Conservation (phyloP, 2,113 vertebrate genomes). For the Herpailurus yagouaroundi region DNA sequence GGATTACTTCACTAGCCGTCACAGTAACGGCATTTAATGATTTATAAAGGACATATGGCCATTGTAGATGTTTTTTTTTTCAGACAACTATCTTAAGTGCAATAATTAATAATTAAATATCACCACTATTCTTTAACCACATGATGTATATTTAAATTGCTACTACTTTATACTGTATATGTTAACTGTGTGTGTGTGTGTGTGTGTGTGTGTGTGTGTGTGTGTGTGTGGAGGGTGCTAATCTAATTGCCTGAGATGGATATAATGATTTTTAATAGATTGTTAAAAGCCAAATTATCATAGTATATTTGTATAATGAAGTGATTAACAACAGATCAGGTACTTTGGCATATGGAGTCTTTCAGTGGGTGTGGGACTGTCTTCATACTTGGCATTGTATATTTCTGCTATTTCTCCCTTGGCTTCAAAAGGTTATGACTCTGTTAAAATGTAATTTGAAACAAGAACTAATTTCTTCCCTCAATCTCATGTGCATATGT, state of each 20-base stretch:
- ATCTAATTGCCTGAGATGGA: constrained; percentile 48
- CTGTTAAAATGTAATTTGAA: constrained; percentile 57
- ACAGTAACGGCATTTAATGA: background rate
- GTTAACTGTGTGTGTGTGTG: background rate
- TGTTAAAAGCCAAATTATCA: constrained; percentile 25
- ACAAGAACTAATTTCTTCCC: constrained; percentile 40
- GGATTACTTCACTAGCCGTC: background rate
- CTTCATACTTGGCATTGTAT: background rate
- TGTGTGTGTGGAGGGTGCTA: background rate
- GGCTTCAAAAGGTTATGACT: constrained; percentile 49
- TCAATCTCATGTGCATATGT: background rate
- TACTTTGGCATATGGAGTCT: background rate
- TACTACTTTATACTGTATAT: constrained; percentile 1
- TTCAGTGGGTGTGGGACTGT: constrained; percentile 11
- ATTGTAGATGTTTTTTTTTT: constrained; percentile 39
- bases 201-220: background rate
- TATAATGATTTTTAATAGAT: constrained; percentile 18
- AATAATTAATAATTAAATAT: constrained; percentile 36
- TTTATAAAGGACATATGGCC: constrained; percentile 39
- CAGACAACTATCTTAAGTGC: constrained; percentile 39
- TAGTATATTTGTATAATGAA: constrained; percentile 57
- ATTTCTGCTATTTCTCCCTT: constrained; percentile 10
- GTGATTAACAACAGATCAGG: background rate
- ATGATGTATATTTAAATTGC: constrained; percentile 6
- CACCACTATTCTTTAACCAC: constrained; percentile 8